Conservation (phyloP, 2,888 invertebrate species). For the Agrilus cyanescens region DNA sequence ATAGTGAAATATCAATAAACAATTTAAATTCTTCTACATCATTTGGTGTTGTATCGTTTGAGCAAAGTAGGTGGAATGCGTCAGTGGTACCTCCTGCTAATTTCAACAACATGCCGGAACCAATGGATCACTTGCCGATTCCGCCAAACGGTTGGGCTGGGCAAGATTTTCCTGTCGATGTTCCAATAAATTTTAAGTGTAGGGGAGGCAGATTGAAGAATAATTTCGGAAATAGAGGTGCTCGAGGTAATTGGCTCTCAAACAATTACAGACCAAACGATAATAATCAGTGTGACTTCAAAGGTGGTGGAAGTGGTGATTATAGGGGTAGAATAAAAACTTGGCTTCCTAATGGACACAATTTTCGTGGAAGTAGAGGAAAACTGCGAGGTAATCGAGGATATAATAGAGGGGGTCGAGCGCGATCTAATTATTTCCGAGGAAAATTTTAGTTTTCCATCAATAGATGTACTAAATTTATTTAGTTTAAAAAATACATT, state of each 20-base stretch:
- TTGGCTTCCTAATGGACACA: not conserved
- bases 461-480: no score
- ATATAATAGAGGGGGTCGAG: slow-evolving; percentile 15
- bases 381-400: slow-evolving; percentile 8
- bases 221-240: slow-evolving; percentile 19
- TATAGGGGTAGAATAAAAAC: slow-evolving; percentile 4
- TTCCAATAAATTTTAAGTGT: slow-evolving; percentile 8
- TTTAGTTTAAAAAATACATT: no score
- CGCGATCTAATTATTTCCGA: slow-evolving; percentile 30
- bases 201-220: slow-evolving; percentile 17
- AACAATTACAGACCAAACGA: no score
- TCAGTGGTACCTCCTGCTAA: not conserved
- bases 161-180: slow-evolving; percentile 1
- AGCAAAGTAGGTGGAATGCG: not conserved
- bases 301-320: not conserved
- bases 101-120: not conserved
- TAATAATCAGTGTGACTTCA: no score
- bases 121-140: not conserved
- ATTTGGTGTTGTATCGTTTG: no score
- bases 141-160: slow-evolving; percentile 3
- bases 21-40: no score
- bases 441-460: slow-evolving; percentile 18
- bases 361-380: slow-evolving; percentile 12
- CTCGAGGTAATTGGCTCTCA: not conserved
- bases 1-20: no score